phyloP scores from a whole-genome alignment of 2,888 invertebrate genomes.

The Panzeria rudis region DNA sequence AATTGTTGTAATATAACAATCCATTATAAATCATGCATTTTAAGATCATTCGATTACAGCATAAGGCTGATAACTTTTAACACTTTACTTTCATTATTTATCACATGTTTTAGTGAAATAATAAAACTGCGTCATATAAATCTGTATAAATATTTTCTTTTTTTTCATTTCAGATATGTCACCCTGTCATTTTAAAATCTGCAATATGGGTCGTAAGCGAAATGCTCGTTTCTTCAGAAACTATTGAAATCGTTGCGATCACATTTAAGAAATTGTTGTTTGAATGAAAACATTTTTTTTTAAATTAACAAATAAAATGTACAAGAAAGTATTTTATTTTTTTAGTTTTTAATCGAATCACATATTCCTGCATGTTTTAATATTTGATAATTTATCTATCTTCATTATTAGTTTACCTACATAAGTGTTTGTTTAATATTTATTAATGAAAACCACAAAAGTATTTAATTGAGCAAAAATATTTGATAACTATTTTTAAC shows the following conservation, averaged over 20 bases:
- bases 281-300: background rate
- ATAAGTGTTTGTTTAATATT: slow-evolving; percentile 38
- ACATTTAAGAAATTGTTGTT: background rate
- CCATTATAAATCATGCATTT: too few species aligned
- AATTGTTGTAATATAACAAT: too few species aligned
- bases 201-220: slow-evolving; percentile 88
- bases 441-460: slow-evolving; percentile 51
- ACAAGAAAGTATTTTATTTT: slow-evolving; percentile 57
- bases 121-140: background rate
- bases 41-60: too few species aligned
- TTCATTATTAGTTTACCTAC: slow-evolving; percentile 5
- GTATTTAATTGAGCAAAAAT: slow-evolving; percentile 61
- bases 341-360: slow-evolving; percentile 37
- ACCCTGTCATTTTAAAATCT: slow-evolving; percentile 88
- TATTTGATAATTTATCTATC: slow-evolving; percentile 18
- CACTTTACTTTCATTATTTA: too few species aligned
- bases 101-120: too few species aligned
- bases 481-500: slow-evolving; percentile 14
- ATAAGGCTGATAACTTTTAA: too few species aligned
- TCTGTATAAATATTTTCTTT: background rate
- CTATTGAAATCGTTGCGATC: slow-evolving; percentile 23
- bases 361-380: slow-evolving; percentile 15
- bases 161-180: slow-evolving; percentile 85
- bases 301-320: slow-evolving; percentile 38
- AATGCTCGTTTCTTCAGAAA: slow-evolving; percentile 76